phyloP scores from a whole-genome alignment of 2,113 vertebrate genomes.

The Cardinalis cardinalis region DNA sequence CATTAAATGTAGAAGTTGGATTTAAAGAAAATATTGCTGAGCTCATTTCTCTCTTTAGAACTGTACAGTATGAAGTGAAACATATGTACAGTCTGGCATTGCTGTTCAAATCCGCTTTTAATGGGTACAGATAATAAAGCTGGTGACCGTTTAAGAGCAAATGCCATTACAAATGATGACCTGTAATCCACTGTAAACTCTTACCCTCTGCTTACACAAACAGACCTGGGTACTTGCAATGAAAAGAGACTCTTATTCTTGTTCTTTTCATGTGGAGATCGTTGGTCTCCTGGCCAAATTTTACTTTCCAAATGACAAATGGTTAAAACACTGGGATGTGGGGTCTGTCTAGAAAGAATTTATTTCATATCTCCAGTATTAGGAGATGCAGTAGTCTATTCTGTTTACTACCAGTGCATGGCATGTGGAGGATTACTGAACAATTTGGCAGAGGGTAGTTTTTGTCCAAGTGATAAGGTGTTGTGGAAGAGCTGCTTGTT shows the following conservation, averaged over 20 bases:
- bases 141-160: constrained; percentile 4
- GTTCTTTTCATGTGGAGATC: neutral
- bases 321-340: neutral
- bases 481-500: neutral
- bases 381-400: neutral
- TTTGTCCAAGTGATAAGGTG: neutral
- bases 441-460: neutral
- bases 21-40: neutral
- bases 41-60: constrained; percentile 2
- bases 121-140: constrained; percentile 39
- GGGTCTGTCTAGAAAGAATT: neutral
- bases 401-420: neutral
- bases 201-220: constrained; percentile 10
- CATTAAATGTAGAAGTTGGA: neutral
- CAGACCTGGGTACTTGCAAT: neutral
- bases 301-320: neutral
- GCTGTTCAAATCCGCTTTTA: constrained; percentile 11
- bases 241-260: neutral
- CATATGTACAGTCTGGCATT: constrained; percentile 33
- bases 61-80: neutral
- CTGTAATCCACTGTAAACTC: constrained; percentile 34
- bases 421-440: neutral
- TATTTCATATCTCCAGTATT: neutral
- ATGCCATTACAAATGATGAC: constrained; percentile 29
- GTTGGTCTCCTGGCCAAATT: neutral